Evolutionary conservation across 2,113 vertebrate species (phyloP), one percentile per base, ranked within the genome.

Genomic region (Tor tambroides): DNA sequence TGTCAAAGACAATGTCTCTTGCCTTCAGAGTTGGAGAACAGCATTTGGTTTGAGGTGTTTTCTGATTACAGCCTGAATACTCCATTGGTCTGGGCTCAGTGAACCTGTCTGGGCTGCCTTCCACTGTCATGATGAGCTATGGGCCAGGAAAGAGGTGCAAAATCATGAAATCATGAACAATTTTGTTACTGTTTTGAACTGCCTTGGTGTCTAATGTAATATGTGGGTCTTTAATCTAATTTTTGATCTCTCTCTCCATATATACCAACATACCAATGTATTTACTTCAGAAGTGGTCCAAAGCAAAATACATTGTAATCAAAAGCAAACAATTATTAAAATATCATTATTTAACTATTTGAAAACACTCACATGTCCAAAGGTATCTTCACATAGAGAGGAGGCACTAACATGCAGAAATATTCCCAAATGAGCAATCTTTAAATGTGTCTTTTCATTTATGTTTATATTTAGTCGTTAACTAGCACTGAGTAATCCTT

Each of bases 21-120:
- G 80, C 89, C 88, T 89, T 90, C 5, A 90, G 80, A 86, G 5
- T 87, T 15, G 80, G 75, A 21, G 86, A 54, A 59, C 86, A 90
- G 84, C 65, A 90, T 28, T 59, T 89, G n/a, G 41, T 46, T 59
- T 74, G 61, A n/a, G 49, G 7, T 2, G 26, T 28, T 77, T 72
- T 19, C 15, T 49, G 32, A 23, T 80, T 63, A 26, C 49, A 30
- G 6, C 8, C 65, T 26, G 19, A 15, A 15, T 59, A 51, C 10
- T 59, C 80, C 43, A 75, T 61, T 46, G 54, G 15, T 5, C n/a
- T 26, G 11, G 86, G 63, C 23, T 85, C 85, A 38, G 3, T 26
- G 56, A 86, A 84, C 35, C 75, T 56, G 12, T 87, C 54, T 6
- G 80, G 74, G 26, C 35, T 80, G 32, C 54, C 46, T 12, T 72